phyloP scores from a whole-genome alignment of 2,113 vertebrate genomes.

The Dascyllus trimaculatus region DNA sequence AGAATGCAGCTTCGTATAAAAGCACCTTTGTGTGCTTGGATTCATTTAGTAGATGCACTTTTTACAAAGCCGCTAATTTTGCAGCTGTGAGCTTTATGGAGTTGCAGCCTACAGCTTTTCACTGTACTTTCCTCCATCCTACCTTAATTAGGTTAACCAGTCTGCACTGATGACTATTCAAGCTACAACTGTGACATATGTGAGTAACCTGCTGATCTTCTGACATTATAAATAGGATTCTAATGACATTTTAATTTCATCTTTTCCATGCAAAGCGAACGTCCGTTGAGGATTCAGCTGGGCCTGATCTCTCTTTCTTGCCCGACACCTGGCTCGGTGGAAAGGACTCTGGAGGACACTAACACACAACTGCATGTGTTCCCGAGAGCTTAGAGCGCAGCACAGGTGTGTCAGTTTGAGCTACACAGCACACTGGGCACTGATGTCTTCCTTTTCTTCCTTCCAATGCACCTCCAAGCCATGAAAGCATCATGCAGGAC shows the following conservation, averaged over 20 bases:
- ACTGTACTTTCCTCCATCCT: too few relatives aligned
- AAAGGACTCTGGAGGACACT: neutral
- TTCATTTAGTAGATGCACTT: too few relatives aligned
- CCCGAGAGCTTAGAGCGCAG: neutral
- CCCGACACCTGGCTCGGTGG: neutral
- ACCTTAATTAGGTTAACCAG: too few relatives aligned
- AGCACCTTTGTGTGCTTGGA: too few relatives aligned
- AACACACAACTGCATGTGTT: neutral
- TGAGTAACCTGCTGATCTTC: too few relatives aligned
- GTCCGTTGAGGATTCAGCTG: neutral
- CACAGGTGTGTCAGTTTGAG: slow-evolving; percentile 11
- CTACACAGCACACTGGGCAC: neutral
- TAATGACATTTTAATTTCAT: neutral
- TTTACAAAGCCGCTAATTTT: too few relatives aligned
- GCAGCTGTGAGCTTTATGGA: too few relatives aligned
- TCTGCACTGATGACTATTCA: too few relatives aligned
- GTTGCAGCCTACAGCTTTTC: too few relatives aligned
- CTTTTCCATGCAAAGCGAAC: neutral
- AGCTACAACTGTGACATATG: too few relatives aligned
- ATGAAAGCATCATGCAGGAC: neutral
- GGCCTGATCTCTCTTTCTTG: neutral
- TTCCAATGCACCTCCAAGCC: neutral
- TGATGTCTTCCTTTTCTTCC: neutral
- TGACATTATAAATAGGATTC: too few relatives aligned
- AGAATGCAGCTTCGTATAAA: too few relatives aligned